Percentiles rank a stretch among this genome's conserved stretches.
Evolutionary conservation across 1,140 invertebrate species (phyloP).

Genomic region (Drosophila littoralis): DNA sequence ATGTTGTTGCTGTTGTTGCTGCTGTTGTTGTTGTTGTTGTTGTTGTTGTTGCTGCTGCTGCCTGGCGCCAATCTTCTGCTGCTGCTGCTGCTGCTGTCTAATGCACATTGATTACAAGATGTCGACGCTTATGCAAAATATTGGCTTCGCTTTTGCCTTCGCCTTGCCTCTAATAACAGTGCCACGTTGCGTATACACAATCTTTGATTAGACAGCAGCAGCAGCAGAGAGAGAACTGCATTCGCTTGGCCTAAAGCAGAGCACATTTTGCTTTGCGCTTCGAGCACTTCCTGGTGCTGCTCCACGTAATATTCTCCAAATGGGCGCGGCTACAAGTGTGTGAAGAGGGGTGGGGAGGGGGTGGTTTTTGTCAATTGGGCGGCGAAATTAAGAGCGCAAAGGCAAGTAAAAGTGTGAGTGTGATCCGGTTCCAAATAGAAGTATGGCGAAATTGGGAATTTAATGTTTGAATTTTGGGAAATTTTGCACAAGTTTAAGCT

Average conservation of each 20-base stretch:
- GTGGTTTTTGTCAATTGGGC: neutral
- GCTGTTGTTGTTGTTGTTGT: neutral
- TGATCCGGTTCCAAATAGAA: no score
- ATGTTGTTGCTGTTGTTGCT: conserved; percentile 8
- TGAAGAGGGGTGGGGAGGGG: no score
- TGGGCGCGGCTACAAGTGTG: conserved; percentile 40
- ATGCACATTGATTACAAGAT: conserved; percentile 69
- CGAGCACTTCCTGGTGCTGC: conserved; percentile 59
- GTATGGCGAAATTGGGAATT: no score
- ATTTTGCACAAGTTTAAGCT: no score
- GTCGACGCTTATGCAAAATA: conserved; percentile 79
- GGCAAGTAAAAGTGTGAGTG: conserved; percentile 11
- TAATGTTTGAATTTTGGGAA: no score
- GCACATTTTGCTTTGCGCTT: neutral
- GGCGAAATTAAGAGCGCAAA: no score
- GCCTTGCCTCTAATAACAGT: conserved; percentile 56
- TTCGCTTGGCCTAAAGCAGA: no score
- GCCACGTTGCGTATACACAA: conserved; percentile 76
- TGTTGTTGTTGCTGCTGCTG: conserved; percentile 10
- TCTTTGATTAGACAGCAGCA: conserved; percentile 65
- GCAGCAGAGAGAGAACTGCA: neutral
- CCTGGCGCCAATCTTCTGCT: conserved; percentile 34
- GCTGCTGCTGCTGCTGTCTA: conserved; percentile 37
- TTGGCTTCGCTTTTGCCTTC: conserved; percentile 42
- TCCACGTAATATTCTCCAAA: conserved; percentile 52